Evolutionary conservation across 2,113 vertebrate species (phyloP).

Genomic region (Poeciliopsis prolifica): DNA sequence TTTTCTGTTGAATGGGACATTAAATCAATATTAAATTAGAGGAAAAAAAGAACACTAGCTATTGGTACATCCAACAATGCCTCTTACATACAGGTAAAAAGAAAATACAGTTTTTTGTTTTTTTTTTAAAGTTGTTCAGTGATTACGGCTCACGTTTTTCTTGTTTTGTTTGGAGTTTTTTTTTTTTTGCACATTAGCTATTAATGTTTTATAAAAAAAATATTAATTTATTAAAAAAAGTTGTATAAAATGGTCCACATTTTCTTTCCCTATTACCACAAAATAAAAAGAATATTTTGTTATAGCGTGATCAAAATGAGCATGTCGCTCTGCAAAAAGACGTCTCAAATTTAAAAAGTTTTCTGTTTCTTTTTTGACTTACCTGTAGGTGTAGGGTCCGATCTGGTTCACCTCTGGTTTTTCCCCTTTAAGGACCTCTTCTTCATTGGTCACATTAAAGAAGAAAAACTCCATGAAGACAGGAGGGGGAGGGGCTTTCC

Average conservation of each 20-base stretch:
- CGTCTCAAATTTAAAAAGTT: background rate
- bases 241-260: too few relatives aligned
- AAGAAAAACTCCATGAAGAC: slow-evolving; percentile 95
- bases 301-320: background rate
- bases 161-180: too few relatives aligned
- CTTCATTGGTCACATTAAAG: slow-evolving; percentile 90
- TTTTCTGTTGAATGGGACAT: background rate
- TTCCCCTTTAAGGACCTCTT: slow-evolving; percentile 82
- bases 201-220: too few relatives aligned
- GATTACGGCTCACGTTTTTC: too few relatives aligned
- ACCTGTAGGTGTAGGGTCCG: slow-evolving; percentile 96
- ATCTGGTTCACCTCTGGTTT: slow-evolving; percentile 83
- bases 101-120: too few relatives aligned
- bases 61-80: too few relatives aligned
- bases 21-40: background rate
- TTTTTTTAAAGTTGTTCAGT: too few relatives aligned
- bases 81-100: too few relatives aligned
- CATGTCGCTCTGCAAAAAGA: background rate
- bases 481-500: slow-evolving; percentile 89
- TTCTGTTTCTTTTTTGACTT: slow-evolving; percentile 7
- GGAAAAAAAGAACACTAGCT: background rate
- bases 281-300: too few relatives aligned
- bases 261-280: too few relatives aligned
- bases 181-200: too few relatives aligned
- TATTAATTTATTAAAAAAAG: too few relatives aligned